Evolutionary conservation across 2,113 vertebrate genomes (phyloP), one percentile per base, ranked within the genome.

Genomic region (Junco hyemalis): DNA sequence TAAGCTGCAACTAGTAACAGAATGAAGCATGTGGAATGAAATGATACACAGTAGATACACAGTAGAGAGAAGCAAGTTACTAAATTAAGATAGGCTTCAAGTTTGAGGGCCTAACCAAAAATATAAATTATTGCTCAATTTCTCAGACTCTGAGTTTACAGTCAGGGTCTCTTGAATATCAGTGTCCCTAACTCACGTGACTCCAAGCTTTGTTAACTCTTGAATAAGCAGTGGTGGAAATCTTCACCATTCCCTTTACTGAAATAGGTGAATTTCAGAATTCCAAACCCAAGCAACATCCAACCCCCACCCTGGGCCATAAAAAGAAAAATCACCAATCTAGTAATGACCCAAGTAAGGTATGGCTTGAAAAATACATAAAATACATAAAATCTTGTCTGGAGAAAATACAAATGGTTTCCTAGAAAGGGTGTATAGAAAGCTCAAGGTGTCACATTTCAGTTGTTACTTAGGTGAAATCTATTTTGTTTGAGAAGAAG

Each of bases 221-320:
- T 79, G 44, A 66, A 42, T 63, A 69, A 36, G 29, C 12, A 68
- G 35, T 26, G 7, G n/a, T 80, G 23, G n/a, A 83, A 45, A 24
- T 84, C 10, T 71, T 70, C 13, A 48, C 36, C 4, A 0, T 35
- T 77, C 8, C 14, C n/a, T 80, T 59, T 47, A n/a, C 6, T 70
- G 72, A 29, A 84, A 45, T 47, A 66, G 14, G 4, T 84, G 40
- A 54, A 56, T 24, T 20, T 84, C 40, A 74, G 63, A 93, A 88
- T 44, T 54, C 22, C 12, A 66, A 81, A 60, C 11, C 20, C 29
- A 47, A 63, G 45, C 17, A 4, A 3, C 3, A 25, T 70, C 29
- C 33, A 74, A 14, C 4, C 3, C 4, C 6, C 5, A 31, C 1
- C 2, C 9, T 44, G 28, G 11, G 26, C 5, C 6, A 26, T 21